A percentile compares a stretch with the other conserved stretches of the same genome.
Evolutionary conservation across 2,113 vertebrate genomes (phyloP).

Genomic region (Phyllostomus discolor): DNA sequence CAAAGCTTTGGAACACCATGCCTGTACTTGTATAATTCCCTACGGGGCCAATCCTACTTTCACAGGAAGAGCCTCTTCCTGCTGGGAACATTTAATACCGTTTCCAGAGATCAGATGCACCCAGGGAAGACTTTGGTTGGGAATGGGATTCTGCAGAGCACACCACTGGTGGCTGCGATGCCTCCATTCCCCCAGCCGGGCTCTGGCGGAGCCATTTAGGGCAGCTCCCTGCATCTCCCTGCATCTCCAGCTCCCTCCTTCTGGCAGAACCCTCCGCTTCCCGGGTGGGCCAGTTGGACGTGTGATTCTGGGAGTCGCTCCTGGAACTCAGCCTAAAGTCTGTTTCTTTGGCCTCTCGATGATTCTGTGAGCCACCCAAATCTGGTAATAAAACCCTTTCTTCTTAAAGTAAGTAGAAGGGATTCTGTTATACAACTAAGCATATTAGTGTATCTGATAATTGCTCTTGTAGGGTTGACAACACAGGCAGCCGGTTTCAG

Average conservation of each 20-base stretch:
- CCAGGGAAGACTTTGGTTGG: neutral
- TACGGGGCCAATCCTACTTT: neutral
- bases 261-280: neutral
- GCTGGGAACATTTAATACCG: neutral
- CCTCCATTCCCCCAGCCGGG: neutral
- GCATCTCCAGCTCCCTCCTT: neutral
- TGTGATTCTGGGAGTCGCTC: conserved; percentile 13
- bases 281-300: conserved; percentile 31
- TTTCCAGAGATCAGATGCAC: neutral
- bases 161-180: neutral
- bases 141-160: neutral
- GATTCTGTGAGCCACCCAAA: neutral
- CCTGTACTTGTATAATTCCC: neutral
- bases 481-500: neutral
- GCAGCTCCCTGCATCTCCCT: no score
- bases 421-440: neutral
- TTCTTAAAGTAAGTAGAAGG: neutral
- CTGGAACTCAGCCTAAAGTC: neutral
- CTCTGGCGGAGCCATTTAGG: neutral
- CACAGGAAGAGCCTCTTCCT: neutral
- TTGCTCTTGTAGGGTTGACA: neutral
- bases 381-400: neutral
- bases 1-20: neutral
- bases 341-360: conserved; percentile 3
- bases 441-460: neutral